Base-by-base conservation (phyloP, 2,888 invertebrate genomes). In the Rhagium mordax region DNA sequence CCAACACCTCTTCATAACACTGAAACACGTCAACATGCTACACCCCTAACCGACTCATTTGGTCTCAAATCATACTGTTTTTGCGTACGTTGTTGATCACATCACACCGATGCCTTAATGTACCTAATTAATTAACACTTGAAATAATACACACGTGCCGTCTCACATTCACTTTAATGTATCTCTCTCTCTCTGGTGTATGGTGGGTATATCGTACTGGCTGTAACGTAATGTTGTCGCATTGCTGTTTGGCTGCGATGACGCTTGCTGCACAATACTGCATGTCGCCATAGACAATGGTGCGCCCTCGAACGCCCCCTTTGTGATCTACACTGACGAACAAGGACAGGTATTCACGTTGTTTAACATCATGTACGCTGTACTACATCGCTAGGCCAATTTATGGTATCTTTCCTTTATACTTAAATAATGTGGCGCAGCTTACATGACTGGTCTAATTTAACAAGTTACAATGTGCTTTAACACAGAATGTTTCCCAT, bases 291-390 rank as follows among this genome's bases (percentile, higher is more conserved):
- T 88, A 90, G 90, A 90, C 90, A 90, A 89, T 90, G 90, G 90
- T 89, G 89, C 89, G 89, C 89, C 93, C 91, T 92, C 94, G 91
- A 96, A 96, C 91, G 96, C 95, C 92, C 94, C 94, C 89, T 95
- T 94, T 92, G 96, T 96, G 92, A 94, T 94, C 92, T 96, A 96
- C 94, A 96, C 96, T 91, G 96, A 96, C 92, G 94, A 95, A 90
- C 94, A 95, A 92, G 96, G 95, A 93, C 96, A 96, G 96, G 96
- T 96, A 95, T 91, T 90, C 90, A 86, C 85, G 86, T 87, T 86
- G 84, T 85, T 86, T 85, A 83, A 84, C 81, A 81, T 84, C 85
- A 83, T 86, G 88, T 86, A 85, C 82, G 87, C 86, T 88, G 87
- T 85, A 84, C 86, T 84, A 84, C 78, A 70, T 70, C 62, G 7